Base-by-base conservation (phyloP, 2,797 vertebrate species). In the Paramormyrops hopkinsi region DNA sequence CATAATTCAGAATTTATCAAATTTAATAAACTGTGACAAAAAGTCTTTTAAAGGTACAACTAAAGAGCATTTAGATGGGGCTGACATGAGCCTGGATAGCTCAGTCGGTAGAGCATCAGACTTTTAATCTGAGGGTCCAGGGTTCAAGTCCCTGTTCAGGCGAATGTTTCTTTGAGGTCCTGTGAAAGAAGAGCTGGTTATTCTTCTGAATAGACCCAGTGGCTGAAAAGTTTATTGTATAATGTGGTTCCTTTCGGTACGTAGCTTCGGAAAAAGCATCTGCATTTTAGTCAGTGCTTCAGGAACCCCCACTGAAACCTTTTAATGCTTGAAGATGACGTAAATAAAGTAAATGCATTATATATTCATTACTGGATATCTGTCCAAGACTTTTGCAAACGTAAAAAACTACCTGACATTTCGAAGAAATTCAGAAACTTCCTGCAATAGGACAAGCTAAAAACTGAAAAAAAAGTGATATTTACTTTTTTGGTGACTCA, bases 51-150 rank as follows among this genome's bases (percentile, higher is more conserved):
- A n/a, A 56, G 19, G 19, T 7, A n/a, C 19, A 56, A n/a, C 19
- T 56, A n/a, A n/a, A n/a, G 19, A n/a, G 54, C 19, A 7, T 59
- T 59, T 8, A 22, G 0, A 8, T 6, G 5, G 1, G 0, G 0
- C 4, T 0, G 17, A 6, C 6, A 8, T 22, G 94, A 93, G 96
- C 97, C 97, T 96, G 96, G 97, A 97, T 97, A 97, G 97, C 97
- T 97, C 97, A 97, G 97, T 97, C 96, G 97, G 97, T 96, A 97
- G 94, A 95, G 96, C 96, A 97, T 97, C 96, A 96, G 95, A 96
- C 95, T 96, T 96, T 95, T 95, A 95, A 95, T 93, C 93, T 95
- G 93, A 95, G 93, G 93, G 93, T 95, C 93, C 94, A 95, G 94
- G 94, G 94, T 93, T 95, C 95, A 95, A 95, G 94, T 89, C 92